Conservation (phyloP, 2,113 vertebrate genomes). For the Zeus faber region DNA sequence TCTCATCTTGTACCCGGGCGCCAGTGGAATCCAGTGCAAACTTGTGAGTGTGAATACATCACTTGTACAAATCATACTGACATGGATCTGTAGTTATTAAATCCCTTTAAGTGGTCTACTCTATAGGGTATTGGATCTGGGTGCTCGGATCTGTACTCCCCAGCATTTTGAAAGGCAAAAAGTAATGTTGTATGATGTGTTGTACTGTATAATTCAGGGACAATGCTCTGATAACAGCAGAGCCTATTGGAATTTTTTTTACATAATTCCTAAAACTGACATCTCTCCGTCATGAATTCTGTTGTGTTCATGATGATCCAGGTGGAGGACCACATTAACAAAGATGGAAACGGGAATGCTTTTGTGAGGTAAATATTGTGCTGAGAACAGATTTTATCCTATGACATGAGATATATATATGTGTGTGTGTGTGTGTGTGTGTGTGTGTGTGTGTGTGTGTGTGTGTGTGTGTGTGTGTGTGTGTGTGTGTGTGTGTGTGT, state of each 20-base stretch:
- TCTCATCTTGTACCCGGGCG: conserved; percentile 72
- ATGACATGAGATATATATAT: background rate
- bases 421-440: background rate
- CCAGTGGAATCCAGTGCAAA: conserved; percentile 62
- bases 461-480: background rate
- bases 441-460: background rate
- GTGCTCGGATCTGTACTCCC: background rate
- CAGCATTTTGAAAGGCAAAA: background rate
- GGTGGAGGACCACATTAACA: conserved; percentile 77
- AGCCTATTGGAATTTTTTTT: too few relatives aligned
- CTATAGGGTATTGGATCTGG: background rate
- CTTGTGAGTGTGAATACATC: conserved; percentile 77
- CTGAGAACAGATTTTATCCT: background rate
- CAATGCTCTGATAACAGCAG: too few relatives aligned
- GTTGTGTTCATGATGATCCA: conserved; percentile 40
- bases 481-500: background rate
- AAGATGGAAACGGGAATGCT: conserved; percentile 78
- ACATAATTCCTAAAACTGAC: too few relatives aligned
- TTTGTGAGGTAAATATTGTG: conserved; percentile 75
- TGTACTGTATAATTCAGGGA: too few relatives aligned
- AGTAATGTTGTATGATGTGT: too few relatives aligned
- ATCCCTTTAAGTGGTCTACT: too few relatives aligned
- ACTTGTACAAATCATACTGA: background rate
- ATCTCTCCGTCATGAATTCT: background rate
- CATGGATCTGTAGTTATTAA: background rate